phyloP scores from a whole-genome alignment of 2,888 invertebrate genomes.

The Lycophotia porphyrea region DNA sequence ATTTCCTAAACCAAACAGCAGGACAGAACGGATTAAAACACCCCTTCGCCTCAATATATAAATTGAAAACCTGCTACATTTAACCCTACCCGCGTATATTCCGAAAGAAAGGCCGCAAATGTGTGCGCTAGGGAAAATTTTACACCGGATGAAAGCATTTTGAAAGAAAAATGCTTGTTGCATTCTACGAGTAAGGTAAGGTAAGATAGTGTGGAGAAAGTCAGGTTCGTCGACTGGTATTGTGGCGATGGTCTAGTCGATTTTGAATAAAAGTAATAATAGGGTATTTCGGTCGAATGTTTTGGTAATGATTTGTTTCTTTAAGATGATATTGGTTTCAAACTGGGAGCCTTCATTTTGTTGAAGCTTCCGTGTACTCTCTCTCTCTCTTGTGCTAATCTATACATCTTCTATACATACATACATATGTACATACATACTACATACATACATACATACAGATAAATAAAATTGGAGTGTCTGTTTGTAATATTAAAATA shows the following conservation, averaged over 20 bases:
- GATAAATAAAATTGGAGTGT: no score
- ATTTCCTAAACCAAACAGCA: constrained; percentile 8
- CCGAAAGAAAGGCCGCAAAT: constrained; percentile 67
- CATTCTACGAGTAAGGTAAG: constrained; percentile 66
- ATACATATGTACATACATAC: no score
- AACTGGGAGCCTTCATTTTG: background rate
- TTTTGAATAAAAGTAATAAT: background rate
- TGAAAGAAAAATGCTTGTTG: constrained; percentile 73
- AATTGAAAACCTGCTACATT: constrained; percentile 50
- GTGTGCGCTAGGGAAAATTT: constrained; percentile 64
- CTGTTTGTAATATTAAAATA: no score
- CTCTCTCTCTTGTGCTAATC: no score
- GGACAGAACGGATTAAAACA: constrained; percentile 12
- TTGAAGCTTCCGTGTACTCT: background rate
- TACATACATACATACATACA: no score
- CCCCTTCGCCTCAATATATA: constrained; percentile 29
- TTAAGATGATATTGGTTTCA: background rate
- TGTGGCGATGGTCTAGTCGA: constrained; percentile 11
- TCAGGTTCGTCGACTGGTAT: constrained; percentile 38
- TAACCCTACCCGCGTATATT: constrained; percentile 58
- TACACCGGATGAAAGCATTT: constrained; percentile 67
- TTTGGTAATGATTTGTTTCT: background rate
- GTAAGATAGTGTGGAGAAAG: constrained; percentile 49
- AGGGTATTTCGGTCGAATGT: background rate
- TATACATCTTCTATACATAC: no score